Base-by-base conservation (phyloP, 2,888 invertebrate genomes). In the Apotomis capreana region DNA sequence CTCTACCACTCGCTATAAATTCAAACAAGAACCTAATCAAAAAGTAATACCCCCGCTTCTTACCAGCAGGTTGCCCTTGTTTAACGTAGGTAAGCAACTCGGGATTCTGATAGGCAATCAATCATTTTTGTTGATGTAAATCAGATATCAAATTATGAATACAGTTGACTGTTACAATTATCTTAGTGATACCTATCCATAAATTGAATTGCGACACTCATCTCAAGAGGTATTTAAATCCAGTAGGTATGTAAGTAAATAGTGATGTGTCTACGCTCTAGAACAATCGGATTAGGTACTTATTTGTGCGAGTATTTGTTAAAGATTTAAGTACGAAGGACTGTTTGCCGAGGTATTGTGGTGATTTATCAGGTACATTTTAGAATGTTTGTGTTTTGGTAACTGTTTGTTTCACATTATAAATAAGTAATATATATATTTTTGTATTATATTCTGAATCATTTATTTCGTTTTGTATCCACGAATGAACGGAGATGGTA, bases 11-110 rank as follows among this genome's bases (percentile, higher is more conserved):
- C 37, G 15, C 13, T 58, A 36, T 40, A 58, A 77, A 81, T 81
- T 83, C 83, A 81, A 81, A 80, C 82, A 80, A 79, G 78, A 72
- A 74, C 51, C 58, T 58, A 59, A 67, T 59, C 58, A 59, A 51
- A 64, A 49, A 49, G 51, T 49, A 37, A 78, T 81, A 76, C 77
- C 76, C 76, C 78, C 78, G 76, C 58, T 49, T 61, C n/a, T 10
- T 46, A 61, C 49, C 54, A 13, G 4, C 58, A 58, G 12, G 58
- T n/a, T n/a, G 37, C n/a, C 3, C 37, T 36, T n/a, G n/a, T 12
- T 58, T 58, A 58, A 58, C 37, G 6, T 36, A 57, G 55, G 12
- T 5, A 37, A 58, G 58, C 37, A 58, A 58, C n/a, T 58, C 58
- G 36, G 37, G 6, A 37, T 26, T 61, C 26, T 12, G 49, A 49